Conservation (phyloP, 2,797 vertebrate genomes). For the Darevskia mixta region DNA sequence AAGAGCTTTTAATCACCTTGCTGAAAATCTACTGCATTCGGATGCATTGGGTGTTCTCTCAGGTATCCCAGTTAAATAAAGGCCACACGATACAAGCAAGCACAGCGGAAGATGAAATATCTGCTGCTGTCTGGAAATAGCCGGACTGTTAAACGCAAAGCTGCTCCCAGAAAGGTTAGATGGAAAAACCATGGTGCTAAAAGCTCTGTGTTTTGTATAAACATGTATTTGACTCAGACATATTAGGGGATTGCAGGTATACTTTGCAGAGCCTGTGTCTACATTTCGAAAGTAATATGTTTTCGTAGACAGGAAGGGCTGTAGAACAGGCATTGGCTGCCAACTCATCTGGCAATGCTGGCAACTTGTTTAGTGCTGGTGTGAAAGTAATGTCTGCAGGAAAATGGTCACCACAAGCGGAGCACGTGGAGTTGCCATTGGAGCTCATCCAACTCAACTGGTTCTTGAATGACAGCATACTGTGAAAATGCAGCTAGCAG, state of each 20-base stretch:
- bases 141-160: conserved; percentile 45
- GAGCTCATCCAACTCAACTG: background rate
- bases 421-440: background rate
- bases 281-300: conserved; percentile 37
- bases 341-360: background rate
- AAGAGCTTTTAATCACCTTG: conserved; percentile 49
- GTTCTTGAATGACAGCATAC: background rate
- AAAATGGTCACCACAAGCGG: background rate
- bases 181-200: background rate
- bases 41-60: conserved; percentile 34
- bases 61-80: conserved; percentile 51
- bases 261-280: conserved; percentile 24
- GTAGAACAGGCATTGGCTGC: background rate
- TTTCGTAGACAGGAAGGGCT: background rate
- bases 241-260: background rate
- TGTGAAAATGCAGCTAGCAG: background rate
- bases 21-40: conserved; percentile 47
- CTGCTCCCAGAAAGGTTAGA: conserved; percentile 49
- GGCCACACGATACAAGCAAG: conserved; percentile 3
- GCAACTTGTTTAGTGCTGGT: background rate
- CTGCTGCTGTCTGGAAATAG: conserved; percentile 48
- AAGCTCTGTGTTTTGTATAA: background rate
- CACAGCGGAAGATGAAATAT: conserved; percentile 29
- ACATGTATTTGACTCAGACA: conserved; percentile 31
- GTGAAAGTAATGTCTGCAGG: background rate